phyloP scores from a whole-genome alignment of 2,113 vertebrate species.

The Stegastes partitus region DNA sequence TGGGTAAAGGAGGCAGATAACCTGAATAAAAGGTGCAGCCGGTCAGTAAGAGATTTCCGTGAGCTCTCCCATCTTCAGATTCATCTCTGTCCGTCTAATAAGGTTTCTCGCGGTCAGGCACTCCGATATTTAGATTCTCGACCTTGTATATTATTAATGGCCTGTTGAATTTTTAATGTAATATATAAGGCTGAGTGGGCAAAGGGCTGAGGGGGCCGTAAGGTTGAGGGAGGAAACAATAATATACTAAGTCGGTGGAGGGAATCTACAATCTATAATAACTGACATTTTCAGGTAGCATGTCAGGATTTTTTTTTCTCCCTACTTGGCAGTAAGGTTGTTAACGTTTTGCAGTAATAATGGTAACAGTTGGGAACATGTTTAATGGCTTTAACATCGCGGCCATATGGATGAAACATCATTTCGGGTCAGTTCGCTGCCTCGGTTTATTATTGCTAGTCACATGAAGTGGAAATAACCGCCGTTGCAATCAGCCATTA shows the following conservation, averaged over 20 bases:
- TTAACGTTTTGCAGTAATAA: conserved; percentile 38
- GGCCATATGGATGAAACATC: conserved; percentile 56
- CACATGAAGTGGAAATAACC: conserved; percentile 56
- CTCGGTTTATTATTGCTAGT: conserved; percentile 55
- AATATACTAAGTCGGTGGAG: conserved; percentile 20
- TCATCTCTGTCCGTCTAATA: conserved; percentile 9
- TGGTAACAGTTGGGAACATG: conserved; percentile 37
- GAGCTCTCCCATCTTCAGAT: background rate
- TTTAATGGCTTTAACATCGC: conserved; percentile 53
- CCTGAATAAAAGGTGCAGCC: background rate
- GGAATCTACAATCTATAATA: conserved; percentile 2
- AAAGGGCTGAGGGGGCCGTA: conserved; percentile 14
- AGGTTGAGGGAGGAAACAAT: conserved; percentile 19
- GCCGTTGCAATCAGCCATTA: conserved; percentile 42
- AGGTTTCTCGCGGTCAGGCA: conserved; percentile 12
- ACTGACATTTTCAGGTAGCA: conserved; percentile 4
- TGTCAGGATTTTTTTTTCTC: conserved; percentile 7
- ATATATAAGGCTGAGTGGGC: conserved; percentile 51
- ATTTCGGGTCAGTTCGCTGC: conserved; percentile 38
- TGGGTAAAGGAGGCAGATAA: too few relatives aligned
- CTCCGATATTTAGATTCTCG: conserved; percentile 51
- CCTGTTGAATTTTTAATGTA: conserved; percentile 56
- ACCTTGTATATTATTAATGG: conserved; percentile 66
- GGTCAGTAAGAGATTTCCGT: too few relatives aligned
- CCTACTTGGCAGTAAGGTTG: conserved; percentile 24